Conservation (phyloP, 1,140 invertebrate species). For the Microplitis mediator region DNA sequence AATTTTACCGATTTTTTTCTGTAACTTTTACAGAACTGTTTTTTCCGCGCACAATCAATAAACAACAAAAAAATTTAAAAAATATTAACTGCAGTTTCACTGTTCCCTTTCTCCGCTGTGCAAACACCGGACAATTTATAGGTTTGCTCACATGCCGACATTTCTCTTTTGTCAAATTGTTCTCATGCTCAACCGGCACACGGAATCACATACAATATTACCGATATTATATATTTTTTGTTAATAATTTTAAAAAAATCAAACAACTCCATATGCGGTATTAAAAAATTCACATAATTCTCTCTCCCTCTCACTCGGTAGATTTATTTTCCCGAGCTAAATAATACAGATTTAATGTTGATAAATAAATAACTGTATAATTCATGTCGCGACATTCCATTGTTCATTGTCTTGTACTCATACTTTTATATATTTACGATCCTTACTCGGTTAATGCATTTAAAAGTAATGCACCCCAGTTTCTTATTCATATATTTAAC, state of each 20-base stretch:
- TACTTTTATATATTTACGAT: conserved; percentile 2
- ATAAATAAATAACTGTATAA: conserved; percentile 52
- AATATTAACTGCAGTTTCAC: too few species aligned
- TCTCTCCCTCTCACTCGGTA: background rate
- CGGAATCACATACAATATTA: too few species aligned
- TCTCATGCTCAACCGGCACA: background rate
- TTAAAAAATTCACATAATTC: too few species aligned
- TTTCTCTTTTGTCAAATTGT: background rate
- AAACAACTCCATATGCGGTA: too few species aligned
- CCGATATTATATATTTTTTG: too few species aligned
- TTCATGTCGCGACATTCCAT: conserved; percentile 39
- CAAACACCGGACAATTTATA: conserved; percentile 13
- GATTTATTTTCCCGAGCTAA: conserved; percentile 20
- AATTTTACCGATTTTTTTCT: too few species aligned
- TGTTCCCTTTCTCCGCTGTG: background rate
- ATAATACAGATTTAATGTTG: conserved; percentile 25
- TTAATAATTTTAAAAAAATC: too few species aligned
- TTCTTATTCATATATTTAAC: background rate
- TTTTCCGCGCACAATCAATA: too few species aligned
- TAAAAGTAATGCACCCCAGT: conserved; percentile 10
- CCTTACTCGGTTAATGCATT: conserved; percentile 8
- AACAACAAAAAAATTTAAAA: too few species aligned
- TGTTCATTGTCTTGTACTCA: conserved; percentile 46
- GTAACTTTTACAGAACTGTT: too few species aligned
- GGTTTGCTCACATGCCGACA: background rate